Conservation (phyloP, 2,888 invertebrate species). For the Tenthredo mesomela region DNA sequence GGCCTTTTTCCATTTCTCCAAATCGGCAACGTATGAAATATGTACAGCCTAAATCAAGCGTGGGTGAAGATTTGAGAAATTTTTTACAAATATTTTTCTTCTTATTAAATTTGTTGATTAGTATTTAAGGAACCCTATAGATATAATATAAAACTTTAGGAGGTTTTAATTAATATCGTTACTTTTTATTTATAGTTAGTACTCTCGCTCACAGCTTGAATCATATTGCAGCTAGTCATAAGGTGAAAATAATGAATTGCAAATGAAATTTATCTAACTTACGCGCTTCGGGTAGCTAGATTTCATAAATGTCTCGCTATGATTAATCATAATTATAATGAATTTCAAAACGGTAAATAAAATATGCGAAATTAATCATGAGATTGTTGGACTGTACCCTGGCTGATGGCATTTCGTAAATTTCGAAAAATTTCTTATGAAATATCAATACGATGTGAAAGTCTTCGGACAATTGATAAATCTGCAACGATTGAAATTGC, state of each 20-base stretch:
- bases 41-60: no score
- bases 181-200: not conserved
- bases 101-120: not conserved
- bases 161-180: not conserved
- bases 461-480: no score
- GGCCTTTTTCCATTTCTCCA: not conserved
- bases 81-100: no score
- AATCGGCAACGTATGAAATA: not conserved
- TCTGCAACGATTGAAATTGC: no score
- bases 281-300: not conserved
- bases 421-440: not conserved
- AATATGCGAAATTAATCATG: not conserved
- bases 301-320: not conserved
- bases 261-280: conserved; percentile 8
- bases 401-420: not conserved
- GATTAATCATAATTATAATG: not conserved
- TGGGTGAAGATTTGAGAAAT: no score
- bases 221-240: not conserved
- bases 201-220: not conserved
- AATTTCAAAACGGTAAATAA: not conserved
- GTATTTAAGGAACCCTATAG: not conserved
- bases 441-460: no score
- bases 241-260: not conserved
- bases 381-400: not conserved
- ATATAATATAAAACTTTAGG: not conserved